Percentiles rank a stretch among this genome's conserved stretches.
Conservation (phyloP, 2,797 vertebrate species). For the Sebastes melanostomus region DNA sequence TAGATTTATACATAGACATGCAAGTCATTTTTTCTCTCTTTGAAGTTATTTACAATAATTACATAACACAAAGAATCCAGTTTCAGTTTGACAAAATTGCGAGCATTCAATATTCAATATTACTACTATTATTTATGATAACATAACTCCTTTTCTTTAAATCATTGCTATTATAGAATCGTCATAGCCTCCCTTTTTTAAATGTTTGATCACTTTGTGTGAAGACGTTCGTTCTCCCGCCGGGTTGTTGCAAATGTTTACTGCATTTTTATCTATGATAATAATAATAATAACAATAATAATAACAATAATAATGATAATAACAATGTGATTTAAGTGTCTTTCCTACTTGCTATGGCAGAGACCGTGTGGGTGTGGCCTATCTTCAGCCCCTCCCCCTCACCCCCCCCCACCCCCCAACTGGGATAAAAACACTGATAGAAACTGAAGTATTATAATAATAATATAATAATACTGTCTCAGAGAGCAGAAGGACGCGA, state of each 20-base stretch:
- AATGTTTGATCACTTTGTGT: slow-evolving; percentile 62
- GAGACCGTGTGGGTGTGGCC: slow-evolving; percentile 51
- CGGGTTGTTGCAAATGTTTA: slow-evolving; percentile 69
- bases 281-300: slow-evolving; percentile 57
- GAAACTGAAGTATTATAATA: slow-evolving; percentile 24
- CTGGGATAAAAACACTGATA: slow-evolving; percentile 74
- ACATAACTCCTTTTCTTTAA: slow-evolving; percentile 78
- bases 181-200: slow-evolving; percentile 63
- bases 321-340: slow-evolving; percentile 61
- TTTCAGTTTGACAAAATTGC: slow-evolving; percentile 86
- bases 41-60: slow-evolving; percentile 90
- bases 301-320: slow-evolving; percentile 40
- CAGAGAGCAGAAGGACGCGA: slow-evolving; percentile 23
- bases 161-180: slow-evolving; percentile 74
- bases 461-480: slow-evolving; percentile 72
- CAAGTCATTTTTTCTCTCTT: slow-evolving; percentile 87
- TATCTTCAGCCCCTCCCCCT: slow-evolving; percentile 48
- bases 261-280: slow-evolving; percentile 65
- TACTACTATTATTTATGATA: slow-evolving; percentile 81
- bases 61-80: slow-evolving; percentile 87
- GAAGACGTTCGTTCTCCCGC: slow-evolving; percentile 63
- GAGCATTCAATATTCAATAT: slow-evolving; percentile 85
- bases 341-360: slow-evolving; percentile 57
- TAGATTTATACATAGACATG: slow-evolving; percentile 89
- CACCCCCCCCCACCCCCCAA: slow-evolving; percentile 58